Evolutionary conservation across 2,797 vertebrate species (phyloP), one percentile per base, ranked within the genome.

Genomic region (Enteromius argenteus): DNA sequence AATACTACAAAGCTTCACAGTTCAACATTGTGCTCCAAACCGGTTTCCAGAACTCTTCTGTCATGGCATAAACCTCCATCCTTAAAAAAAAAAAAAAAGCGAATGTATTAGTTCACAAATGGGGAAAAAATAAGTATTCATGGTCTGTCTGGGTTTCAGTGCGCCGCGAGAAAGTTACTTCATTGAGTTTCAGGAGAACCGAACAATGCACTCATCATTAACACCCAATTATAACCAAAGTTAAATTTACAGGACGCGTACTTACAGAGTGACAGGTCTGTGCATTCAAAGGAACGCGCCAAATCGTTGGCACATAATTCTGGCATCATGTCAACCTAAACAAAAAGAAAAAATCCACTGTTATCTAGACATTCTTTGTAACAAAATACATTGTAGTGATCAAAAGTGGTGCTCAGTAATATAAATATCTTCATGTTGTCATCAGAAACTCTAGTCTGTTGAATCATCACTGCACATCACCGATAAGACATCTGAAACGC

Each of bases 91-190:
- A 21, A 53, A 21, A 30, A 15, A 74, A 58, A 84, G 32, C 2
- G 30, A 37, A 5, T 39, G 3, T 5, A 64, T 83, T 67, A 75
- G 72, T 42, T 14, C 14, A 53, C 8, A 51, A 71, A 53, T 58
- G n/a, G 30, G 3, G 1, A 56, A 27, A 71, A 35, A 53, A 56
- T 14, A 46, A 39, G 17, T 92, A 21, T 23, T 9, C 5, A 17
- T 62, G 30, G 3, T 5, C 19, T 3, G 17, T 42, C 44, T 74
- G 84, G 46, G 91, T 92, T 93, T 96, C 95, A 96, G 95, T 94
- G 94, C 95, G 94, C 95, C 94, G 94, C 95, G 94, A 94, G 94
- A 89, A 90, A 46, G 7, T 51, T 51, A 89, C 94, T 85, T 96
- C 94, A 96, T 79, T 86, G 58, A 2, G 30, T 1, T 90, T 96